Percentiles rank a stretch among this genome's conserved stretches.
Conservation (phyloP, 1,140 invertebrate species). For the Argopecten irradians region DNA sequence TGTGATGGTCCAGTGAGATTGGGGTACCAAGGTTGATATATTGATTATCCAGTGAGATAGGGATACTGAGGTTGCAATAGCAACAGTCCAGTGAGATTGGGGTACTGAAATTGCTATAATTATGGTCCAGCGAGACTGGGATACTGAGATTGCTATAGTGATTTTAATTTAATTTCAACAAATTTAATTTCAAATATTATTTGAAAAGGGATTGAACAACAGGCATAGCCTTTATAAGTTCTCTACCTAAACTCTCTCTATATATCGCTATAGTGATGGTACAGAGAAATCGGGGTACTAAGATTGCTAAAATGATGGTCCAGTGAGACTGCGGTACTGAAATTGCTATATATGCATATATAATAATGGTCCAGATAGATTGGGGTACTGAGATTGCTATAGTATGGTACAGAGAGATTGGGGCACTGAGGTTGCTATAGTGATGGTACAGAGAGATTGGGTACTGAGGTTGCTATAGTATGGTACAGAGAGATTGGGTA, state of each 20-base stretch:
- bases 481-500: background rate
- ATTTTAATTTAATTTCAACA: too few species aligned
- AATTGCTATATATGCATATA: too few species aligned
- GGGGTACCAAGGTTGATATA: constrained; percentile 57
- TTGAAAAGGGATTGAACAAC: too few species aligned
- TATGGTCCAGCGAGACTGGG: background rate
- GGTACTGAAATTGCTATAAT: background rate
- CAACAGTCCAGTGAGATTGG: constrained; percentile 51
- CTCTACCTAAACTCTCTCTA: too few species aligned
- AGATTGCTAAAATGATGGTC: constrained; percentile 53
- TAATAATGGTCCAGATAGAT: constrained; percentile 55
- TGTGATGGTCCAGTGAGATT: background rate
- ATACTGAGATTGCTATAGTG: background rate
- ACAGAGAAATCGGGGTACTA: constrained; percentile 29
- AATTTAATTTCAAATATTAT: too few species aligned
- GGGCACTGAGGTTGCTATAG: background rate
- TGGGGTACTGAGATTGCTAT: background rate
- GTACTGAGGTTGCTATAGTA: constrained; percentile 54
- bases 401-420: background rate
- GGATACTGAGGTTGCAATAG: constrained; percentile 54
- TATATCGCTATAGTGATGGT: background rate
- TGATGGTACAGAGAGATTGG: constrained; percentile 18
- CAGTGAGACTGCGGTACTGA: constrained; percentile 31
- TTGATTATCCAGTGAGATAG: background rate
- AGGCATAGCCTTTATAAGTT: too few species aligned